These are phyloP conservation scores for Stictonetta naevosa DNA, from an alignment of 2,113 vertebrate genomes.

Conservation along the genomic window DNA sequence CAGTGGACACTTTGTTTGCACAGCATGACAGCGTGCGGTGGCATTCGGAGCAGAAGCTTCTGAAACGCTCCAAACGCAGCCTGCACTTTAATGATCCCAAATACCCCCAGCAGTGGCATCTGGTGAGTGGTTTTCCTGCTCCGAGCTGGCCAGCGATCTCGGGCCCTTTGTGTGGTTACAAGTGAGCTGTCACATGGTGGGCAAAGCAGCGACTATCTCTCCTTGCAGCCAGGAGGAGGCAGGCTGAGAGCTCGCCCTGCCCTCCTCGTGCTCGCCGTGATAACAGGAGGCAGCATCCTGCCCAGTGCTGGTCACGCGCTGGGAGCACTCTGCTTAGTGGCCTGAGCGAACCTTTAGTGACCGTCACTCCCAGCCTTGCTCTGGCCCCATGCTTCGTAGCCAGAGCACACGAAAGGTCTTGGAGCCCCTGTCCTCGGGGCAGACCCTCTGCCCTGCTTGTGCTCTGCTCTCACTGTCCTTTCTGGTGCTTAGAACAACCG, in stretches of 20 bases:
- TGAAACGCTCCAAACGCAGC: conserved; percentile 90
- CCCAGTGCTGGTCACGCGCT: rapidly evolving
- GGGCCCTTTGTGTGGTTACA: rapidly evolving
- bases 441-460: background rate
- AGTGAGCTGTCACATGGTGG: rapidly evolving
- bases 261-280: rapidly evolving
- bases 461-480: background rate
- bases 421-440: background rate
- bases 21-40: conserved; percentile 86
- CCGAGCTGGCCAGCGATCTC: rapidly evolving
- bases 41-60: conserved; percentile 88
- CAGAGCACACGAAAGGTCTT: rapidly evolving
- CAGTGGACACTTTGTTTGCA: conserved; percentile 76
- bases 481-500: conserved; percentile 83
- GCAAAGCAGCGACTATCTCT: background rate
- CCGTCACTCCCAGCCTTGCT: background rate
- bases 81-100: conserved; percentile 94
- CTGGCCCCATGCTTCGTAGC: rapidly evolving
- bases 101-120: conserved; percentile 94
- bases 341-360: rapidly evolving
- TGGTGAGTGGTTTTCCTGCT: conserved; percentile 81
- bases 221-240: background rate
- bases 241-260: rapidly evolving
- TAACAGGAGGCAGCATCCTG: background rate
- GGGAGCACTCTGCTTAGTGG: rapidly evolving